phyloP scores from a whole-genome alignment of 2,113 vertebrate genomes.

The Tauraco erythrolophus region DNA sequence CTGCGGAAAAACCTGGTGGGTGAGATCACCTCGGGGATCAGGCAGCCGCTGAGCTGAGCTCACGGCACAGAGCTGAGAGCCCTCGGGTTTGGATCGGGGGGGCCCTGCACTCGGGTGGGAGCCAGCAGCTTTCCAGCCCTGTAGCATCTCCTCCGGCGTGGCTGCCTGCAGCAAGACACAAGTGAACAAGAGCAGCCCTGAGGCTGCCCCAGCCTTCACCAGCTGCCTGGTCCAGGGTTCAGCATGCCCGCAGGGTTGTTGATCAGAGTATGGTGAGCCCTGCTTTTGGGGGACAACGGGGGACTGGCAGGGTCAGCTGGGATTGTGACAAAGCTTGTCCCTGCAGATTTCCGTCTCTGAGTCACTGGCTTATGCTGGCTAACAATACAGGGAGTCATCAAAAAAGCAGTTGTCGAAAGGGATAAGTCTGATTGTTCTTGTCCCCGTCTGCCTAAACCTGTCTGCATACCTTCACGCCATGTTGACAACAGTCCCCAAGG shows the following conservation, averaged over 20 bases:
- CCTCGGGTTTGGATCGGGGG: rapidly evolving
- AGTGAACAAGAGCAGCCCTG: rapidly evolving
- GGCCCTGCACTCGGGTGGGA: background rate
- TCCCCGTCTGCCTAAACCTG: constrained; percentile 21
- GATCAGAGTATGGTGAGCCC: too few species aligned
- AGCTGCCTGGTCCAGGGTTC: background rate
- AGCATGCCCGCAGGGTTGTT: rapidly evolving
- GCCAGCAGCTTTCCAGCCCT: background rate
- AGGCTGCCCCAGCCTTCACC: background rate
- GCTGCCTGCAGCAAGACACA: background rate
- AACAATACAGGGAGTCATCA: background rate
- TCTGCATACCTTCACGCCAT: background rate
- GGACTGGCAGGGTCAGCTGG: background rate
- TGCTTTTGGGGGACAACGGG: background rate
- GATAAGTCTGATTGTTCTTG: constrained; percentile 13
- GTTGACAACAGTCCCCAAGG: background rate
- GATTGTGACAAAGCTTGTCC: background rate
- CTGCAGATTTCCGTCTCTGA: background rate
- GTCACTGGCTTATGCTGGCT: background rate
- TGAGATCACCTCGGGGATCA: background rate
- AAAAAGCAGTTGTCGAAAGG: background rate
- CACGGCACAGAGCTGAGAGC: background rate
- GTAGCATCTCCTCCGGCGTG: rapidly evolving
- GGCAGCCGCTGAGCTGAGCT: rapidly evolving
- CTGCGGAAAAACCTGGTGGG: background rate